A percentile compares a stretch with the other conserved stretches of the same genome.
These are phyloP conservation scores for Penaeus vannamei DNA, from an alignment of 1,140 invertebrate genomes.

Conservation along the genomic window DNA sequence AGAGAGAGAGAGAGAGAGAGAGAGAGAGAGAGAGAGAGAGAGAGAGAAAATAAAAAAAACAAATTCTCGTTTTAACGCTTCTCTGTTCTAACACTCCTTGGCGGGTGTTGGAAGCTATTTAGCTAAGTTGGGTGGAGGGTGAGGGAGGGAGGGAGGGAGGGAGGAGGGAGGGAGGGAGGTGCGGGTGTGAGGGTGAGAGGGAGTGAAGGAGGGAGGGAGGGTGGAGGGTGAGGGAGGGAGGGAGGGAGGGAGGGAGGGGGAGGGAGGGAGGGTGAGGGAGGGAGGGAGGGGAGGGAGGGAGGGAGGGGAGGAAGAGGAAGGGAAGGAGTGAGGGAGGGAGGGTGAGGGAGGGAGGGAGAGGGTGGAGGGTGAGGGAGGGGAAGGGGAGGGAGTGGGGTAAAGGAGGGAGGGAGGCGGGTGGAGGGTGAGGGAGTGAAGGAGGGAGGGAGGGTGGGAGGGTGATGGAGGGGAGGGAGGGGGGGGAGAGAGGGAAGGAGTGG, in stretches of 20 bases:
- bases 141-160: too few relatives aligned
- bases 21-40: too few relatives aligned
- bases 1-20: too few relatives aligned
- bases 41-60: too few relatives aligned
- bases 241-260: too few relatives aligned
- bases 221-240: constrained; percentile 8
- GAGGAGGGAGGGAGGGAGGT: too few relatives aligned
- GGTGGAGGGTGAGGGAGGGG: not conserved
- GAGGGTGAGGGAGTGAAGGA: constrained; percentile 27
- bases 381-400: constrained; percentile 21
- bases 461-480: constrained; percentile 3
- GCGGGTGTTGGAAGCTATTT: too few relatives aligned
- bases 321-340: not conserved
- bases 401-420: constrained; percentile 34
- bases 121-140: too few relatives aligned
- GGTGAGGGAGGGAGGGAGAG: constrained; percentile 20
- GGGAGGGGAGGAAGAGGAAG: not conserved
- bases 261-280: too few relatives aligned
- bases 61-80: too few relatives aligned
- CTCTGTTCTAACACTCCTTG: too few relatives aligned
- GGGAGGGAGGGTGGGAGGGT: constrained; percentile 43
- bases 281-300: not conserved
- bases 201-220: not conserved
- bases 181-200: too few relatives aligned
- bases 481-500: not conserved